phyloP scores from a whole-genome alignment of 2,797 vertebrate species.

The Sitta carolinensis region DNA sequence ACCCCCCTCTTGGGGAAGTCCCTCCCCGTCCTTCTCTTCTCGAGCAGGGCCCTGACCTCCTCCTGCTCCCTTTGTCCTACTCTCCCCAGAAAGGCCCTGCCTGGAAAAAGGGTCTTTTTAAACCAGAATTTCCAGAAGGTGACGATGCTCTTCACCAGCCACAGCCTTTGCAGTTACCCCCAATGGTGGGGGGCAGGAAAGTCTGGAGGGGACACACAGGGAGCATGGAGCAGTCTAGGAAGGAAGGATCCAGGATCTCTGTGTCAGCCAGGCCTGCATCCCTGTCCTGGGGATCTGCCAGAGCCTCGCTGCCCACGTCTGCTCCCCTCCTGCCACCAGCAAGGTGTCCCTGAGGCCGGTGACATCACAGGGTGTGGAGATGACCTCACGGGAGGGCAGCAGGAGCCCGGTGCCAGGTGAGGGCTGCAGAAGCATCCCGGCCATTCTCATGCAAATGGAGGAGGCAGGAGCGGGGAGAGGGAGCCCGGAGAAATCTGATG shows the following conservation, averaged over 20 bases:
- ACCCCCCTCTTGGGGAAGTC: background rate
- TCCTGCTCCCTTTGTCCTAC: background rate
- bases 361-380: background rate
- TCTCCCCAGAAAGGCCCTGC: background rate
- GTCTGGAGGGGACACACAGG: too few species aligned
- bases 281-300: background rate
- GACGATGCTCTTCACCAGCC: background rate
- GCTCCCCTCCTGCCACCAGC: background rate
- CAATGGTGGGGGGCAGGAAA: background rate
- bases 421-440: background rate
- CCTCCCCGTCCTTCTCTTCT: background rate
- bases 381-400: background rate
- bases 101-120: background rate
- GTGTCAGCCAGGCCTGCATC: background rate
- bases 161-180: background rate
- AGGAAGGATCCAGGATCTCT: background rate
- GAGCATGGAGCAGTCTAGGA: background rate
- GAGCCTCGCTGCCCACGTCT: background rate
- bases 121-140: background rate
- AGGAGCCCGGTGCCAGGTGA: conserved; percentile 22
- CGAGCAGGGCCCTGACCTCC: background rate
- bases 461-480: background rate
- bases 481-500: conserved; percentile 38
- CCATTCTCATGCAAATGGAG: conserved; percentile 52
- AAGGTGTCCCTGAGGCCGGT: background rate